Evolutionary conservation across 2,113 vertebrate species (phyloP).

Genomic region (Scortum barcoo): DNA sequence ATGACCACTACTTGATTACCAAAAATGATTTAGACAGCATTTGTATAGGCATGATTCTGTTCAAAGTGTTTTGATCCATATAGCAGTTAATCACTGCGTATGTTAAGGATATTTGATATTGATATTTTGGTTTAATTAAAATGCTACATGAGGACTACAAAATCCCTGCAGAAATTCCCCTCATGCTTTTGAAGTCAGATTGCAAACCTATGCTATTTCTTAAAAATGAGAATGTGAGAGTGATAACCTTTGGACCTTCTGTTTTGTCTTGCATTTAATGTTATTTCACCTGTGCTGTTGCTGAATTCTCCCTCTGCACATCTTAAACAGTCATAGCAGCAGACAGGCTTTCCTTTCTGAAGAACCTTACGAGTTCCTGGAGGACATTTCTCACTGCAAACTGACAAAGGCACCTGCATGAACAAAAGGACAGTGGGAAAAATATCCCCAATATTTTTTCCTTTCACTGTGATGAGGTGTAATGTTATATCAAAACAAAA

Average conservation of each 20-base stretch:
- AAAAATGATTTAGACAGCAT: too few relatives aligned
- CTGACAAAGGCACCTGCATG: constrained; percentile 77
- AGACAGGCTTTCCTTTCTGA: constrained; percentile 81
- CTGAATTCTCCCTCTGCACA: constrained; percentile 83
- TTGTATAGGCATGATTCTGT: too few relatives aligned
- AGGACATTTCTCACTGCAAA: constrained; percentile 79
- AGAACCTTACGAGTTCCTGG: constrained; percentile 80
- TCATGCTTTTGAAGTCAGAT: neutral
- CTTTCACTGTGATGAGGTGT: neutral
- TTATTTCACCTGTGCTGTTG: constrained; percentile 70
- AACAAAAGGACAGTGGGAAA: neutral
- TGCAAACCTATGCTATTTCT: neutral
- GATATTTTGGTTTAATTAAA: neutral
- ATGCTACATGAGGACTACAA: neutral
- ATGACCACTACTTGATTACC: too few relatives aligned
- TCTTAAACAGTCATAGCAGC: constrained; percentile 82
- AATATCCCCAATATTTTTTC: too few relatives aligned
- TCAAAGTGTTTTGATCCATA: too few relatives aligned
- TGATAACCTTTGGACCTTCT: neutral
- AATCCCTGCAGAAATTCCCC: neutral
- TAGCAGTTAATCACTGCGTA: too few relatives aligned
- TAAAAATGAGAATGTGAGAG: neutral
- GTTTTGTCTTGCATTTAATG: neutral
- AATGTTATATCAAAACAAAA: neutral
- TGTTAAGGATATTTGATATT: neutral